Conservation (phyloP, 2,797 vertebrate species). For the Sebastes minor region DNA sequence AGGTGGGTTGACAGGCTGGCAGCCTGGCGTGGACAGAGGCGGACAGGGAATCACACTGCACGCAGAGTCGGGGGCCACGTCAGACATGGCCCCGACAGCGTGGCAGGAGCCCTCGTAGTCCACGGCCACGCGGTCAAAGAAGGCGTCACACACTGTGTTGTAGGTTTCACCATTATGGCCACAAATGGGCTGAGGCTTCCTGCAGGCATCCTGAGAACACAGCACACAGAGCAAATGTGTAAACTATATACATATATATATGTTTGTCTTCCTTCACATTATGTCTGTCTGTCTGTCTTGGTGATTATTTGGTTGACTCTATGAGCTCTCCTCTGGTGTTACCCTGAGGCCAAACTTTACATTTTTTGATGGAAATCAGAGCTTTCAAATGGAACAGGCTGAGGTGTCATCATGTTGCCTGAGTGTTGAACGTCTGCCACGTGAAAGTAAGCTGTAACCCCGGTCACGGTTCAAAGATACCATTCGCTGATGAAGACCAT, state of each 20-base stretch:
- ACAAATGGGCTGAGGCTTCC: constrained; percentile 82
- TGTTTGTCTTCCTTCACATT: too few species aligned
- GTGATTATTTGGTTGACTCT: too few species aligned
- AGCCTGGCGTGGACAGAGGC: constrained; percentile 78
- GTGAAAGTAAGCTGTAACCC: too few species aligned
- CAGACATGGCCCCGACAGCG: constrained; percentile 86
- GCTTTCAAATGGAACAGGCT: too few species aligned
- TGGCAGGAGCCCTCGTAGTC: constrained; percentile 91
- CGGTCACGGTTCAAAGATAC: too few species aligned
- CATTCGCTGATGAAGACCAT: too few species aligned
- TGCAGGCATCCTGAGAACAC: constrained; percentile 85
- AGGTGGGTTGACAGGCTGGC: constrained; percentile 88
- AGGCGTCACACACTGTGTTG: constrained; percentile 89
- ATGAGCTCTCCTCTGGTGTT: too few species aligned
- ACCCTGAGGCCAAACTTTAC: too few species aligned
- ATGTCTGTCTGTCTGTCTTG: too few species aligned
- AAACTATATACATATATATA: neutral
- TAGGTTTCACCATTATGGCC: constrained; percentile 95
- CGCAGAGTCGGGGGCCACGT: constrained; percentile 79
- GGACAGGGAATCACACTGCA: constrained; percentile 89
- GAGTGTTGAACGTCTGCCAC: too few species aligned
- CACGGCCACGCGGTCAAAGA: constrained; percentile 88
- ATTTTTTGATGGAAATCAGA: too few species aligned
- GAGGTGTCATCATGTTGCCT: too few species aligned
- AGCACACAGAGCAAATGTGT: neutral